These are phyloP conservation scores for Trissolcus japonicus DNA, from an alignment of 2,888 invertebrate genomes.

Conservation along the genomic window DNA sequence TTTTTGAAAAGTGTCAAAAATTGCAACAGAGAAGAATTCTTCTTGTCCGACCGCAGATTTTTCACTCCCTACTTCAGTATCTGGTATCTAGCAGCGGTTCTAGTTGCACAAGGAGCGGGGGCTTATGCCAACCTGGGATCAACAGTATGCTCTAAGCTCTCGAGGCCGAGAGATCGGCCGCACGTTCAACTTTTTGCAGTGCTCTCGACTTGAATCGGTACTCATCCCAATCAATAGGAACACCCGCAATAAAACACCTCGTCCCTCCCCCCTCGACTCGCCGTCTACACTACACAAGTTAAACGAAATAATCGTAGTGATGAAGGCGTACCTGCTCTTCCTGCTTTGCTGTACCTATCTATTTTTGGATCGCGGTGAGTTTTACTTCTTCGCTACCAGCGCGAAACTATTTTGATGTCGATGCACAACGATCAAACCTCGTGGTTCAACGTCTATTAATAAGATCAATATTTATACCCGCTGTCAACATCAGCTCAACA, in stretches of 20 bases:
- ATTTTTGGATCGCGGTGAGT: constrained; percentile 54
- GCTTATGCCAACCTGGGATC: constrained; percentile 65
- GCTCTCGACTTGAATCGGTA: constrained; percentile 16
- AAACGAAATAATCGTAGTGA: constrained; percentile 32
- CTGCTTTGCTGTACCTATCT: constrained; percentile 45
- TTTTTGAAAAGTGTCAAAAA: too few species aligned
- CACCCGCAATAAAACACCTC: constrained; percentile 5
- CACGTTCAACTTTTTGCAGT: constrained; percentile 33
- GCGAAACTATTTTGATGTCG: constrained; percentile 1
- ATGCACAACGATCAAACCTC: constrained; percentile 17
- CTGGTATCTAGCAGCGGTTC: constrained; percentile 49
- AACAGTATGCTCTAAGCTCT: constrained; percentile 70
- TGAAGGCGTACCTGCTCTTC: constrained; percentile 50
- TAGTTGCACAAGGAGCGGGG: constrained; percentile 57
- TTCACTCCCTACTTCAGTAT: constrained; percentile 37
- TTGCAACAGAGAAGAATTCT: constrained; percentile 2
- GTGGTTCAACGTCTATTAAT: constrained; percentile 21
- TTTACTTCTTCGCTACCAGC: constrained; percentile 4
- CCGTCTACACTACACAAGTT: constrained; percentile 10
- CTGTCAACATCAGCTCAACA: too few species aligned
- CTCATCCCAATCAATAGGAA: constrained; percentile 20
- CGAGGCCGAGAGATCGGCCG: constrained; percentile 69
- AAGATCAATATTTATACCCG: background rate
- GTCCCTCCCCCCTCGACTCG: constrained; percentile 1
- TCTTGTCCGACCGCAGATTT: constrained; percentile 26